Percentiles rank a stretch among this genome's conserved stretches.
phyloP scores from a whole-genome alignment of 2,797 vertebrate genomes.

The Poeciliopsis paucimaculata region DNA sequence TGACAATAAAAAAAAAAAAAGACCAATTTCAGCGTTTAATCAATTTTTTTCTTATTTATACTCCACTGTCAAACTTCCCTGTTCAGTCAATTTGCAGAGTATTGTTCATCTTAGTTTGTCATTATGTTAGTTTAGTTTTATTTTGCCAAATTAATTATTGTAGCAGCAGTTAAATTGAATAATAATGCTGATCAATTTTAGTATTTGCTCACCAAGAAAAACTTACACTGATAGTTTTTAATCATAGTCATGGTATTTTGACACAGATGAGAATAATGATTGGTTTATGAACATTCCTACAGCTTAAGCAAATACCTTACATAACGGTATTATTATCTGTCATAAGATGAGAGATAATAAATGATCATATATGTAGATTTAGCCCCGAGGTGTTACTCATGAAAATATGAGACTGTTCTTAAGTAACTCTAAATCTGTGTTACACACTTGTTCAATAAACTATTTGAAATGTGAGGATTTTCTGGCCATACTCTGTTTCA shows the following conservation, averaged over 20 bases:
- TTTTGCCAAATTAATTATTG: background rate
- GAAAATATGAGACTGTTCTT: slow-evolving; percentile 5
- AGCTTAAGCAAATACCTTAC: background rate
- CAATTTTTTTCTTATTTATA: background rate
- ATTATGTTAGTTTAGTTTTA: background rate
- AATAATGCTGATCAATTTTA: background rate
- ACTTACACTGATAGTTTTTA: too few species aligned
- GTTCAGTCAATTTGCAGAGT: background rate
- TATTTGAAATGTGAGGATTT: slow-evolving; percentile 12
- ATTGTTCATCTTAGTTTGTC: background rate
- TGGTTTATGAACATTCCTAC: background rate
- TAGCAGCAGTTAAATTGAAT: background rate
- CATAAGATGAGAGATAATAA: background rate
- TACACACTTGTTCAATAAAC: slow-evolving; percentile 6
- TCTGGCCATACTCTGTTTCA: slow-evolving; percentile 18
- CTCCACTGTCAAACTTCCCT: background rate
- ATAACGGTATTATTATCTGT: background rate
- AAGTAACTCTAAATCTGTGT: slow-evolving; percentile 5
- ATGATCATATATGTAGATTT: slow-evolving; percentile 7
- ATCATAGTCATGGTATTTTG: background rate
- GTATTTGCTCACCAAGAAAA: background rate
- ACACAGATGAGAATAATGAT: background rate
- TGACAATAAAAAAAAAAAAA: too few species aligned
- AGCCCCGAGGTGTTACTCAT: slow-evolving; percentile 3
- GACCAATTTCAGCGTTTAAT: background rate